A percentile compares a stretch with the other conserved stretches of the same genome.
Evolutionary conservation across 2,797 vertebrate species (phyloP).

Genomic region (Mus minutoides): DNA sequence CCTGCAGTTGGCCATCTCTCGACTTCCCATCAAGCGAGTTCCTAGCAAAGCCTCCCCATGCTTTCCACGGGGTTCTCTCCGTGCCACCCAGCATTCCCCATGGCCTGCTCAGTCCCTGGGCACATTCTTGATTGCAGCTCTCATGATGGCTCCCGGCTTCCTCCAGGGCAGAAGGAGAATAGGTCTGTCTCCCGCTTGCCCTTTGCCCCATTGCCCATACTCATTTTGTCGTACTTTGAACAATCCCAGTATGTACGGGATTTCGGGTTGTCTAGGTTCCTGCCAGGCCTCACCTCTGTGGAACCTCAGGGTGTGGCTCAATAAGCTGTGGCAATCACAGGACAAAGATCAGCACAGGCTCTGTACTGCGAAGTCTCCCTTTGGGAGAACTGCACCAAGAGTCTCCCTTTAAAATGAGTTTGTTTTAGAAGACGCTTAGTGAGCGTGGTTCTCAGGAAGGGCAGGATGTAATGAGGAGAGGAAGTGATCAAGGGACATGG

Average conservation of each 20-base stretch:
- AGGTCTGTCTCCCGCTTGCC: neutral
- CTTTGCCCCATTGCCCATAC: no score
- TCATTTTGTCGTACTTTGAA: neutral
- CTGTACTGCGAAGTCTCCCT: neutral
- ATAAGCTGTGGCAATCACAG: neutral
- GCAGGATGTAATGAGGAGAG: neutral
- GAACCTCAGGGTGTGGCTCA: neutral
- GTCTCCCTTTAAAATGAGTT: neutral
- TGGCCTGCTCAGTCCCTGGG: neutral
- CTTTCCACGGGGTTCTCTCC: neutral
- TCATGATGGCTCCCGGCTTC: neutral
- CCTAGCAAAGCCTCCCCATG: neutral
- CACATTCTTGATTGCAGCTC: neutral
- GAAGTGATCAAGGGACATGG: neutral
- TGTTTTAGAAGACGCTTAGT: conserved; percentile 7
- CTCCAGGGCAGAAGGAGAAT: neutral
- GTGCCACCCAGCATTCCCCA: neutral
- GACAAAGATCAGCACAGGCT: neutral
- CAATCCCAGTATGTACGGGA: no score
- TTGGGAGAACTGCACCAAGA: neutral
- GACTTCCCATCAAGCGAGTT: neutral
- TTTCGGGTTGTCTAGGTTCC: neutral
- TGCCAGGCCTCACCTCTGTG: neutral
- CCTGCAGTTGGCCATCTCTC: neutral
- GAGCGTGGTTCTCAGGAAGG: neutral